Conservation (phyloP, 2,797 vertebrate species). For the Alauda arvensis region DNA sequence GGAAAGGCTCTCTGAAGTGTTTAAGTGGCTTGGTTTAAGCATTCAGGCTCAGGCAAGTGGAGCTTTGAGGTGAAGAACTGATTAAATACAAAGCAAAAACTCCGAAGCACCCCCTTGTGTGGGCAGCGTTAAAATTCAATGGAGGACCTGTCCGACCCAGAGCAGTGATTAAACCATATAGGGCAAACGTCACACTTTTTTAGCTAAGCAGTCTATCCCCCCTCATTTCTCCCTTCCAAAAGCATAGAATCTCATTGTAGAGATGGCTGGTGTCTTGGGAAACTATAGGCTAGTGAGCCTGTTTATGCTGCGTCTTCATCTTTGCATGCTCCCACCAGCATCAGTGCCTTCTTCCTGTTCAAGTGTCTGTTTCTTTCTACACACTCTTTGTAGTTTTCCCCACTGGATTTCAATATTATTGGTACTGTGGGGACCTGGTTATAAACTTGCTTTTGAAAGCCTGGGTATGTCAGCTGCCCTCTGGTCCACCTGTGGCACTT, state of each 20-base stretch:
- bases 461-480: neutral
- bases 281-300: rapidly evolving
- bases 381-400: neutral
- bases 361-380: neutral
- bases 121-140: neutral
- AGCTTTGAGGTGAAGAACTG: neutral
- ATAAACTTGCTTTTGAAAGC: neutral
- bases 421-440: neutral
- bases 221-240: neutral
- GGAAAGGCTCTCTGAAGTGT: neutral
- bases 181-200: neutral
- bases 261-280: neutral
- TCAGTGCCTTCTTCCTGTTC: neutral
- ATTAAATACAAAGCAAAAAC: neutral
- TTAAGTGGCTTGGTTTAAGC: neutral
- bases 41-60: neutral
- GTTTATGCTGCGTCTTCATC: neutral
- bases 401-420: neutral
- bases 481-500: neutral
- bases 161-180: neutral
- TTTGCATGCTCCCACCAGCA: neutral
- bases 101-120: neutral
- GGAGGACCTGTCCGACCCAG: neutral
- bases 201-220: neutral
- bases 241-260: neutral